Evolutionary conservation across 2,113 vertebrate genomes (phyloP).

Genomic region (Marcusenius ussheri): DNA sequence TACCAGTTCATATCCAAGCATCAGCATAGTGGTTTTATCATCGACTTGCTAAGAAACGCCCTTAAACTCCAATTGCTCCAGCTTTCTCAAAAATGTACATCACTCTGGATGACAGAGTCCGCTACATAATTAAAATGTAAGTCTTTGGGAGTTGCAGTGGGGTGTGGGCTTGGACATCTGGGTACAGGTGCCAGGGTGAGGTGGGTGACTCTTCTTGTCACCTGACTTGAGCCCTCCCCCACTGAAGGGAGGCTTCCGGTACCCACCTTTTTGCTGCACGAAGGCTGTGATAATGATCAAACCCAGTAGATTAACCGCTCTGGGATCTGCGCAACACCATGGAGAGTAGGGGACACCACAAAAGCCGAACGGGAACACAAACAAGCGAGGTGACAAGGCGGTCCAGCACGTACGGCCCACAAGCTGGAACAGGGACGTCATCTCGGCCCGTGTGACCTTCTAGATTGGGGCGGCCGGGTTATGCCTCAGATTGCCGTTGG

Average conservation of each 20-base stretch:
- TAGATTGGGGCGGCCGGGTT: slow-evolving; percentile 29
- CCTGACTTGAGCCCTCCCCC: not conserved
- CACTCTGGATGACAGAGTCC: not conserved
- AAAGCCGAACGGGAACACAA: not conserved
- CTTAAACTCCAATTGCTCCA: not conserved
- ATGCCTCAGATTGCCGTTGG: slow-evolving; percentile 29
- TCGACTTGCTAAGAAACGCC: not conserved
- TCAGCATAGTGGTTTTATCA: not conserved
- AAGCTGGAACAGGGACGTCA: not conserved
- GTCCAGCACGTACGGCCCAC: slow-evolving; percentile 19
- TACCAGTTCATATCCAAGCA: not conserved
- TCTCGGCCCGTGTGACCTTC: slow-evolving; percentile 15
- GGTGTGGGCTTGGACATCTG: not conserved
- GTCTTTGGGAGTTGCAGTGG: not conserved
- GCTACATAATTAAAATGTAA: not conserved
- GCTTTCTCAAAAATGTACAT: not conserved
- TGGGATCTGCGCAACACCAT: not conserved
- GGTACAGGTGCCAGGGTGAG: not conserved
- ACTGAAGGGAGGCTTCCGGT: not conserved
- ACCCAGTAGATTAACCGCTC: not conserved
- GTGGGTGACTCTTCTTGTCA: not conserved
- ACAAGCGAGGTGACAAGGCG: not conserved
- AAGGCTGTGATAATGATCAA: not conserved
- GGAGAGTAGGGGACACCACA: not conserved
- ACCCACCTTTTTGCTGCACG: not conserved